Evolutionary conservation across 1,140 invertebrate genomes (phyloP).

Genomic region (Drosophila eugracilis): DNA sequence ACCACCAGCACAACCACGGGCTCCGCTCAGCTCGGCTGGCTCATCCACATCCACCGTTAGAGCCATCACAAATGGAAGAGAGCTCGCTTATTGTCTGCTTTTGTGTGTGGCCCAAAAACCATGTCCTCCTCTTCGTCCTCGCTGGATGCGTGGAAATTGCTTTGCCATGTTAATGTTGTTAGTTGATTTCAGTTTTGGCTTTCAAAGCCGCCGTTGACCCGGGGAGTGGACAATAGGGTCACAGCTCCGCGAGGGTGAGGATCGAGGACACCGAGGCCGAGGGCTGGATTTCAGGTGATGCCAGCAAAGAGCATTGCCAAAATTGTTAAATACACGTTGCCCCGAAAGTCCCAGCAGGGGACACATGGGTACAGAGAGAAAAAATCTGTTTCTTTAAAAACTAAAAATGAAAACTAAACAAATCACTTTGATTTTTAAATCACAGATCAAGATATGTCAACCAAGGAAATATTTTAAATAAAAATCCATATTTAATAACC

Average conservation of each 20-base stretch:
- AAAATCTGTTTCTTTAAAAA: no score
- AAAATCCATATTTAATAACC: neutral
- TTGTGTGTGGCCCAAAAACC: constrained; percentile 41
- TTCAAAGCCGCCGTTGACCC: constrained; percentile 49
- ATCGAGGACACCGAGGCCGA: neutral
- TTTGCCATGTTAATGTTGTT: constrained; percentile 80
- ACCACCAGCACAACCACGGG: constrained; percentile 49
- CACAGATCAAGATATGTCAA: neutral
- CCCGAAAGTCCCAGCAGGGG: constrained; percentile 16
- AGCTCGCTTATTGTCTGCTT: constrained; percentile 69
- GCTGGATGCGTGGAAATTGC: constrained; percentile 64
- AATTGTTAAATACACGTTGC: constrained; percentile 67
- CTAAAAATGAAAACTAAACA: no score
- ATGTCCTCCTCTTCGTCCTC: constrained; percentile 8
- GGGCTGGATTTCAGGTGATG: constrained; percentile 72
- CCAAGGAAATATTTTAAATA: no score
- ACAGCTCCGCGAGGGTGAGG: neutral
- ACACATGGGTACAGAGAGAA: constrained; percentile 25
- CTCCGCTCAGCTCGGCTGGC: neutral
- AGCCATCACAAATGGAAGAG: constrained; percentile 57
- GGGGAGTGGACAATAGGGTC: constrained; percentile 46
- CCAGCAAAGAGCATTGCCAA: constrained; percentile 78
- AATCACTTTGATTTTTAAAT: no score
- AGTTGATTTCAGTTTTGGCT: constrained; percentile 82
- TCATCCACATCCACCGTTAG: constrained; percentile 23